Conservation (phyloP, 1,140 invertebrate genomes). For the Procambarus virginalis region DNA sequence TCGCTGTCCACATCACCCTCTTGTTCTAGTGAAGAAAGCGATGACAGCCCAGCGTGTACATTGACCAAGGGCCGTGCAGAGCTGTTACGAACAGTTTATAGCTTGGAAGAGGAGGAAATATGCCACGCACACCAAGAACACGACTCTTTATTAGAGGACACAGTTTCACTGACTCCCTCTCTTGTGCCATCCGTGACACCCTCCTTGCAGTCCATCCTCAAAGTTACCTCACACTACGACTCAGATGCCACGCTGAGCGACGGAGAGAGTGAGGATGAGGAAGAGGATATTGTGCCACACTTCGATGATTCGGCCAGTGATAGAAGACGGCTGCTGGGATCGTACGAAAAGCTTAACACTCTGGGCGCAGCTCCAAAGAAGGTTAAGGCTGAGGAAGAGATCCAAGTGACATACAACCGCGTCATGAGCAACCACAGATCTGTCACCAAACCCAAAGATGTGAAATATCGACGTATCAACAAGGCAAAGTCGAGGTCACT, state of each 20-base stretch:
- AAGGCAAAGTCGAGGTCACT: constrained; percentile 92
- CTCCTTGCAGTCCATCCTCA: constrained; percentile 51
- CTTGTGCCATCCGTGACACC: constrained; percentile 21
- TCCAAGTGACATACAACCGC: constrained; percentile 81
- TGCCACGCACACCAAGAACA: constrained; percentile 29
- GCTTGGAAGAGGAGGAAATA: constrained; percentile 46
- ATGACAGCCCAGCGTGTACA: constrained; percentile 64
- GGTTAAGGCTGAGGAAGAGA: constrained; percentile 57
- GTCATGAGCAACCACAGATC: constrained; percentile 92
- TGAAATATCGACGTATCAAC: constrained; percentile 92
- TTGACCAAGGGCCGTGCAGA: constrained; percentile 58
- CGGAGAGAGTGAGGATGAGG: constrained; percentile 68
- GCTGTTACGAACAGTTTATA: constrained; percentile 53
- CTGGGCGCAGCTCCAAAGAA: background rate
- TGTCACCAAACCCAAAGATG: constrained; percentile 91
- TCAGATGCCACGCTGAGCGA: constrained; percentile 68
- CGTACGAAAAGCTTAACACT: constrained; percentile 62
- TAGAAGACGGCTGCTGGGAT: constrained; percentile 57
- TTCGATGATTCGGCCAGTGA: constrained; percentile 45
- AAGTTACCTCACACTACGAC: constrained; percentile 49
- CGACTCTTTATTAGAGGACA: constrained; percentile 20
- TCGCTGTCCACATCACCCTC: constrained; percentile 69
- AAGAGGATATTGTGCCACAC: constrained; percentile 8
- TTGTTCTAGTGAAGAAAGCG: constrained; percentile 70
- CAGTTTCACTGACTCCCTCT: background rate